Percentiles rank a stretch among this genome's conserved stretches.
These are phyloP conservation scores for Scalopus aquaticus DNA, from an alignment of 2,113 vertebrate genomes.

Conservation along the genomic window DNA sequence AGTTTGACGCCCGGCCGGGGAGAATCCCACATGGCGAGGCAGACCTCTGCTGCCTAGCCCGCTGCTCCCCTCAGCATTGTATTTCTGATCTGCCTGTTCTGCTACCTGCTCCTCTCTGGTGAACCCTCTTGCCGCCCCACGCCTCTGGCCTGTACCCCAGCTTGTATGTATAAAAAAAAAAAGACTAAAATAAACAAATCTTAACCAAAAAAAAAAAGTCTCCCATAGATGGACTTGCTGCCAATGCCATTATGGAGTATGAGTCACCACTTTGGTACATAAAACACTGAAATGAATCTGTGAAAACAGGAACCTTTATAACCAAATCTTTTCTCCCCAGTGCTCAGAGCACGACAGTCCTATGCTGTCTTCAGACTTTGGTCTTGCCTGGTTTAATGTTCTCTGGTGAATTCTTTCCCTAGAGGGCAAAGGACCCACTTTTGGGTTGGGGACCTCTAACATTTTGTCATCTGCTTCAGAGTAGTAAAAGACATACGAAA, in stretches of 20 bases:
- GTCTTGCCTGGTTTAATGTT: neutral
- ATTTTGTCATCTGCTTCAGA: neutral
- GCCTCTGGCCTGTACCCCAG: too few species aligned
- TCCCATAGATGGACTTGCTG: neutral
- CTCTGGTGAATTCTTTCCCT: neutral
- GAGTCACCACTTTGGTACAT: neutral
- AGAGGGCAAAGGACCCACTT: neutral
- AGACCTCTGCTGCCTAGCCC: too few species aligned
- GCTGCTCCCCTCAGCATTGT: too few species aligned
- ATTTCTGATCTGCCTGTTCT: too few species aligned
- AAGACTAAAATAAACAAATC: too few species aligned
- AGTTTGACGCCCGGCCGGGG: too few species aligned
- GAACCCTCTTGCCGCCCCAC: too few species aligned
- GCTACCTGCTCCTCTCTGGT: too few species aligned
- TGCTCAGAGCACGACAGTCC: neutral
- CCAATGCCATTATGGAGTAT: too few species aligned
- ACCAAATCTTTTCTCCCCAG: neutral
- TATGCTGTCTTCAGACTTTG: neutral
- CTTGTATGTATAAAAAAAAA: too few species aligned
- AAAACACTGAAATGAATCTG: neutral
- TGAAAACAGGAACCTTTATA: neutral
- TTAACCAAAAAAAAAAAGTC: too few species aligned
- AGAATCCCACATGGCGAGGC: too few species aligned
- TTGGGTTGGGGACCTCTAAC: neutral
- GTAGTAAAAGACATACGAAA: neutral